Conservation (phyloP, 2,113 vertebrate species). For the Ochotona princeps region DNA sequence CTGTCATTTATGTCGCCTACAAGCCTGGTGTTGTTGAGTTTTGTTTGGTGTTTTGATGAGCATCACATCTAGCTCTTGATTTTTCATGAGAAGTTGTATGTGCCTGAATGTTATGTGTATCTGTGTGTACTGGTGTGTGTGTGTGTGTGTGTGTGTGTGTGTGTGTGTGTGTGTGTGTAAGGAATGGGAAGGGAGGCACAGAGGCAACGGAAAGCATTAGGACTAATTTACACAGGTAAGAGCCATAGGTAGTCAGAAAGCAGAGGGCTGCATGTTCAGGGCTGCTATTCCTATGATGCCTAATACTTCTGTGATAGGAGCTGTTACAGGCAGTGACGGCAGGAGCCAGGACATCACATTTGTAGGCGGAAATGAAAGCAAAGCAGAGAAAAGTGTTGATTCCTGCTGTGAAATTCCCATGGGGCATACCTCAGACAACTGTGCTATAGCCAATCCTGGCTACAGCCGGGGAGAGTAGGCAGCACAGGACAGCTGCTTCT, state of each 20-base stretch:
- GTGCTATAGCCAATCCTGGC: not conserved
- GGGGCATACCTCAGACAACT: not conserved
- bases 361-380: not conserved
- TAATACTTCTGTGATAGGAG: not conserved
- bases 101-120: too few species aligned
- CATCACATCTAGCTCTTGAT: not conserved
- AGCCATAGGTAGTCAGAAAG: not conserved
- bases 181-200: not conserved
- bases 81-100: not conserved
- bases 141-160: not conserved
- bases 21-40: not conserved
- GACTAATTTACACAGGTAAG: not conserved
- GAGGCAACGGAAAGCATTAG: not conserved
- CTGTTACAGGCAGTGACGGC: not conserved
- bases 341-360: not conserved
- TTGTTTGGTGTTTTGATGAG: not conserved
- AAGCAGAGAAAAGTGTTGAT: not conserved
- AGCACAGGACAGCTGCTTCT: not conserved
- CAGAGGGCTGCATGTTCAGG: not conserved
- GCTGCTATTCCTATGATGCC: not conserved
- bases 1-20: not conserved
- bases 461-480: not conserved
- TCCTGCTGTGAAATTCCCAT: not conserved
- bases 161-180: not conserved
- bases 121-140: not conserved